phyloP scores from a whole-genome alignment of 2,797 vertebrate genomes.

The Amblyopsis hoosieri region DNA sequence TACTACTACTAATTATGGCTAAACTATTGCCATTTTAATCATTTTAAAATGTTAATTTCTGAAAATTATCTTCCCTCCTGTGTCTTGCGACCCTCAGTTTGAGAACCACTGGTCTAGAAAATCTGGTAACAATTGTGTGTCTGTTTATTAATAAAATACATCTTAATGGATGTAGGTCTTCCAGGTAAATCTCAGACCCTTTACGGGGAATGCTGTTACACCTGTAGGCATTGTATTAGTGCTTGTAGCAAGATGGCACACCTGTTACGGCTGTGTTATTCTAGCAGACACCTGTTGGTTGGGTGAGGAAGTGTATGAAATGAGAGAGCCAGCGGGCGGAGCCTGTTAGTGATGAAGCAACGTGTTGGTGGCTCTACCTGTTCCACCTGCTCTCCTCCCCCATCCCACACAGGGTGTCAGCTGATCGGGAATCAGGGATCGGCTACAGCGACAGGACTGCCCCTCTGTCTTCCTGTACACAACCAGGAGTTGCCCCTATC shows the following conservation, averaged over 20 bases:
- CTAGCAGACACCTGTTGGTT: slow-evolving; percentile 22
- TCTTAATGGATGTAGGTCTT: no score
- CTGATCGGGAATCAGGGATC: slow-evolving; percentile 60
- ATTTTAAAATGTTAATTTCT: no score
- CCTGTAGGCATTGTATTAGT: not conserved
- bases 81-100: no score
- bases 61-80: no score
- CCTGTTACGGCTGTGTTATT: not conserved
- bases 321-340: slow-evolving; percentile 46
- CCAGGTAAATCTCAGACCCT: no score
- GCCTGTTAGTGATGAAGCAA: slow-evolving; percentile 29
- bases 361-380: slow-evolving; percentile 73
- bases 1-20: no score
- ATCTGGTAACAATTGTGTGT: no score
- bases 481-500: slow-evolving; percentile 27
- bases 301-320: slow-evolving; percentile 26
- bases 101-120: no score
- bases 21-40: no score
- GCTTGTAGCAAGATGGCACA: slow-evolving; percentile 12
- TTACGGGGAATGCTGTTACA: not conserved
- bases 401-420: slow-evolving; percentile 48
- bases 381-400: slow-evolving; percentile 72
- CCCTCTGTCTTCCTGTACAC: slow-evolving; percentile 9
- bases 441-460: slow-evolving; percentile 28
- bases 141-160: no score